phyloP scores from a whole-genome alignment of 2,888 invertebrate genomes.

The Drosophila atripex region DNA sequence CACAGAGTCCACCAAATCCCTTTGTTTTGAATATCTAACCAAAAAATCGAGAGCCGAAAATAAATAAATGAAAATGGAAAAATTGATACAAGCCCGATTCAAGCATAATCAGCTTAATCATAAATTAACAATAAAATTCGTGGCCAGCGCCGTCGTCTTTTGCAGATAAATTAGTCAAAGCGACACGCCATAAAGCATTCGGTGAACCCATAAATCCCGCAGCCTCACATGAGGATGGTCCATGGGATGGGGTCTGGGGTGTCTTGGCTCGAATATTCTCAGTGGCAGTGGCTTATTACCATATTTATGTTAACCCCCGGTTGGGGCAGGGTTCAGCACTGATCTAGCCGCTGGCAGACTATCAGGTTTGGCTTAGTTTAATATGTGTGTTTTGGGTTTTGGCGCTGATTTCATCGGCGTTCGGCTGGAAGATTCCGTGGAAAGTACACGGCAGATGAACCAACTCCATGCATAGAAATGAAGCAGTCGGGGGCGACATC shows the following conservation, averaged over 20 bases:
- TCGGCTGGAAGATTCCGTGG: constrained; percentile 53
- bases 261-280: constrained; percentile 55
- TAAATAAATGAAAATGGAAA: background rate
- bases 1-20: constrained; percentile 4
- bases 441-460: constrained; percentile 63
- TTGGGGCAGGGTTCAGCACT: constrained; percentile 64
- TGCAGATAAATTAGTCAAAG: constrained; percentile 82
- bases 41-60: background rate
- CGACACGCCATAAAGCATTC: constrained; percentile 83
- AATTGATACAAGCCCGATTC: constrained; percentile 30
- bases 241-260: constrained; percentile 6
- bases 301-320: constrained; percentile 79
- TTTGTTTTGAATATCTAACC: constrained; percentile 10
- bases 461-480: constrained; percentile 73
- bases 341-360: constrained; percentile 68
- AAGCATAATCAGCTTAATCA: constrained; percentile 71
- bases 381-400: constrained; percentile 46
- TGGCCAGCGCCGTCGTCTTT: constrained; percentile 56
- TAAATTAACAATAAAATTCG: constrained; percentile 73
- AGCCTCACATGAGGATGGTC: constrained; percentile 51
- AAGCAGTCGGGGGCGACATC: constrained; percentile 74
- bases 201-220: constrained; percentile 81
- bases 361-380: constrained; percentile 45
- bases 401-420: constrained; percentile 71
- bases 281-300: constrained; percentile 74